phyloP scores from a whole-genome alignment of 2,888 invertebrate species.

The Cephus pulcher region DNA sequence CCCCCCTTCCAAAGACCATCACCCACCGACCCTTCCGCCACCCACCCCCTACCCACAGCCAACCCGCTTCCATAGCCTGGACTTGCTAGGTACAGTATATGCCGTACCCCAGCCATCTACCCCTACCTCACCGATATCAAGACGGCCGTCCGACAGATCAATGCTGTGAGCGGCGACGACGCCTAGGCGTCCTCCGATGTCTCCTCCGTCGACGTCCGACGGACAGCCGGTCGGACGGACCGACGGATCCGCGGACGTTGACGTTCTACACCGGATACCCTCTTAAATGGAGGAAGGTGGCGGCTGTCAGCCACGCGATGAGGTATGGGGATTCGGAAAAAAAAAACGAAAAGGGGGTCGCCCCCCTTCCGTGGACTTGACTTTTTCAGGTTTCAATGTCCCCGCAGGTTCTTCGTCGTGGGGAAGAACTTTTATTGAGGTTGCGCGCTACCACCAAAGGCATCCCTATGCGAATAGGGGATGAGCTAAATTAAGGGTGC shows the following conservation, averaged over 20 bases:
- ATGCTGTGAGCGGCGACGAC: constrained; percentile 63
- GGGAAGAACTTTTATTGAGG: background rate
- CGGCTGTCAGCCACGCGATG: background rate
- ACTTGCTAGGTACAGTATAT: constrained; percentile 24
- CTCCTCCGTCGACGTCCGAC: constrained; percentile 40
- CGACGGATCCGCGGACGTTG: background rate
- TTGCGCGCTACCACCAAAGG: background rate
- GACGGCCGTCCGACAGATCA: constrained; percentile 65
- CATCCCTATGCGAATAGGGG: background rate
- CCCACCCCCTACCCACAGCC: constrained; percentile 10
- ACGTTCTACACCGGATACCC: background rate
- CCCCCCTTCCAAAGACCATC: background rate
- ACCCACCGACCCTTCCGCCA: background rate
- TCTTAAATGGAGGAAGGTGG: background rate
- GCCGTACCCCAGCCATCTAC: constrained; percentile 19
- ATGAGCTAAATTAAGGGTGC: constrained; percentile 14
- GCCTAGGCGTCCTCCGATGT: constrained; percentile 59
- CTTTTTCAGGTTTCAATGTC: background rate
- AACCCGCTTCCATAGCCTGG: constrained; percentile 15
- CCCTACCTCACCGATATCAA: constrained; percentile 59
- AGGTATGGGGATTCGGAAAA: background rate
- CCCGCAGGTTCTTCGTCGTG: background rate
- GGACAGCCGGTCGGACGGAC: background rate
- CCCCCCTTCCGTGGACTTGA: background rate
- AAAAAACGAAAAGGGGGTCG: background rate